A percentile compares a stretch with the other conserved stretches of the same genome.
Evolutionary conservation across 2,113 vertebrate species (phyloP).

Genomic region (Sturnus vulgaris): DNA sequence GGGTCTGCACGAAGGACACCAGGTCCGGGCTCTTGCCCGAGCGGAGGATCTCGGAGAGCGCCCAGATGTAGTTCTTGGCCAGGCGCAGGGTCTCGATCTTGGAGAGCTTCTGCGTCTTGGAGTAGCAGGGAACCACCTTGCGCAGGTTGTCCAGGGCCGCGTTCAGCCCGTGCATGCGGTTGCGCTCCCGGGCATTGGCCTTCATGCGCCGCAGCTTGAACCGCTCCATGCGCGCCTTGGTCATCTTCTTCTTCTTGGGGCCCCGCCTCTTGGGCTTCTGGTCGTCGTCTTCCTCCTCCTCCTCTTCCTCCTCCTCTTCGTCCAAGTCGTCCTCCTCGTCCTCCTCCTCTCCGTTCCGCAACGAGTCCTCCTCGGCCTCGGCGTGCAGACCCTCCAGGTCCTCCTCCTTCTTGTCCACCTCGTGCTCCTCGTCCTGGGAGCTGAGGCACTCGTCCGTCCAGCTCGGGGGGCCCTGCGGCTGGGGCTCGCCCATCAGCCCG

Average conservation of each 20-base stretch:
- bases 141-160: slow-evolving; percentile 95
- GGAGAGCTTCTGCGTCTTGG: slow-evolving; percentile 97
- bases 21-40: slow-evolving; percentile 95
- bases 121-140: slow-evolving; percentile 98
- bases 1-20: slow-evolving; percentile 93
- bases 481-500: slow-evolving; percentile 79
- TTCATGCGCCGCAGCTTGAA: slow-evolving; percentile 96
- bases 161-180: slow-evolving; percentile 97
- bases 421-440: slow-evolving; percentile 81
- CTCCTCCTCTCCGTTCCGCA: slow-evolving; percentile 71
- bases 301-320: slow-evolving; percentile 86
- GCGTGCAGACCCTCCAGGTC: slow-evolving; percentile 62
- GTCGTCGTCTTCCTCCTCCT: slow-evolving; percentile 88
- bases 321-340: slow-evolving; percentile 78
- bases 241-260: slow-evolving; percentile 99
- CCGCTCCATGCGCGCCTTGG: slow-evolving; percentile 92
- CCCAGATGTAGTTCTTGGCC: slow-evolving; percentile 99
- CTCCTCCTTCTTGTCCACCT: slow-evolving; percentile 75
- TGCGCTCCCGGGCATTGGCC: slow-evolving; percentile 94
- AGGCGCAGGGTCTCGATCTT: slow-evolving; percentile 97
- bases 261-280: slow-evolving; percentile 94
- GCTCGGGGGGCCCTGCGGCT: slow-evolving; percentile 76
- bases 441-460: slow-evolving; percentile 82
- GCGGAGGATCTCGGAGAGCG: slow-evolving; percentile 91
- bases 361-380: slow-evolving; percentile 63